Base-by-base conservation (phyloP, 2,113 vertebrate species). In the Odocoileus hemionus region DNA sequence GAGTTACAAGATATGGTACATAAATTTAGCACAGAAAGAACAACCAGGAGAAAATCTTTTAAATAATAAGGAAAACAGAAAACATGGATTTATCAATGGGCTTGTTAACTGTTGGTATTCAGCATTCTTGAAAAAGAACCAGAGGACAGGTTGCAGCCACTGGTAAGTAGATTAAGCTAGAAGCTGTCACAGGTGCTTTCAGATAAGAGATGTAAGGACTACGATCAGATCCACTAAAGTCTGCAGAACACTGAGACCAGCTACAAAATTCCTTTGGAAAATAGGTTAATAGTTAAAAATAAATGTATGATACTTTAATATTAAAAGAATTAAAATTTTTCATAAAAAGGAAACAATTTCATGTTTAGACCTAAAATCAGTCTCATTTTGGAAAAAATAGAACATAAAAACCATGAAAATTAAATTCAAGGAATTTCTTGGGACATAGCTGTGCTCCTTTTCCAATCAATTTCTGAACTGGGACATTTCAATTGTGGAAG, bases 381-480 rank as follows among this genome's bases (percentile, higher is more conserved):
- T 86, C 43, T 92, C 9, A 52, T 80, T 91, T 89, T 86, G 19
- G 43, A 36, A 90, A 78, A 33, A 5, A 52, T 4, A 50, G 64
- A 64, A 93, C 17, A 58, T 7, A 61, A 61, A 80, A 95, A 64
- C 3, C 10, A 58, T 7, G 47, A 52, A 67, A 92, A 85, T 3
- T 43, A 84, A n/a, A 21, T 52, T 96, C 45, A 30, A 74, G 43
- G 14, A 94, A 84, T 92, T 95, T 54, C 17, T 64, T 85, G 33
- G 82, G 30, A 78, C 17, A 50, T 67, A 50, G 12, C 33, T 30
- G 3, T 89, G 39, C 39, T 55, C 10, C 25, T 21, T 64, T 92
- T 93, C 85, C 64, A 97, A 96, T 92, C 74, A 96, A 0, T 91
- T 96, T 95, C 86, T 89, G 45, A 91, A 95, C 39, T 78, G 36